Base-by-base conservation (phyloP, 30 jellyfish, hydroid and myxozoan species). In the Pelagia noctiluca region DNA sequence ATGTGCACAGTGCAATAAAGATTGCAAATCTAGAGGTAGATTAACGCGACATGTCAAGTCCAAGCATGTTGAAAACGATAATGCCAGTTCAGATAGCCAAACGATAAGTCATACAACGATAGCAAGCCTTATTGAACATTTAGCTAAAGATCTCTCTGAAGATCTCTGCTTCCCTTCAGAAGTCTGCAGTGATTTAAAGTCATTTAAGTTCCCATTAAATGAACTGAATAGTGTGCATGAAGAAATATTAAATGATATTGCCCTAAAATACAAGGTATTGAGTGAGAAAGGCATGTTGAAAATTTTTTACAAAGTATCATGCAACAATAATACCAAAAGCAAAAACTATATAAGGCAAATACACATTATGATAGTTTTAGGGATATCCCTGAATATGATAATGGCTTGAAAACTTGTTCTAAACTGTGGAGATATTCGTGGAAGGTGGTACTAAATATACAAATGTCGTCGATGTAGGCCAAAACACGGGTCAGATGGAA, bases 371-470 rank as follows among this genome's bases (percentile, higher is more conserved):
- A 8, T 4, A 60, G 72, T 60, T 60, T 60, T n/a, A 60, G 21
- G 30, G 72, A 60, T 26, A 60, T 60, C 12, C 72, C 72, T 60
- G 35, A 60, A 60, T n/a, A 60, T 22, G 72, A 22, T 26, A 26
- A 24, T 26, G 23, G 30, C 21, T 60, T 22, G 35, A 60, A 60
- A 60, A 60, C 72, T 26, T 60, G 8, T 26, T 60, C 72, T 26
- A 60, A 60, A 60, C 35, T 60, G 10, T 8, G 12, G 11, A 60
- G 35, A 48, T 48, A n/a, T 48, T 48, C n/a, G 13, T 48, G 13
- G 62, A 48, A n/a, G 13, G 13, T 48, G 13, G 72, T 60, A 60
- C 72, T 60, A 60, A 60, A 60, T 4, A 60, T 60, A 12, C 10
- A 10, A 4, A 60, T 60, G 21, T 60, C 72, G 21, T 26, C 22